These are phyloP conservation scores for Heliconius charithonia DNA, from an alignment of 2,888 invertebrate genomes.

Conservation along the genomic window DNA sequence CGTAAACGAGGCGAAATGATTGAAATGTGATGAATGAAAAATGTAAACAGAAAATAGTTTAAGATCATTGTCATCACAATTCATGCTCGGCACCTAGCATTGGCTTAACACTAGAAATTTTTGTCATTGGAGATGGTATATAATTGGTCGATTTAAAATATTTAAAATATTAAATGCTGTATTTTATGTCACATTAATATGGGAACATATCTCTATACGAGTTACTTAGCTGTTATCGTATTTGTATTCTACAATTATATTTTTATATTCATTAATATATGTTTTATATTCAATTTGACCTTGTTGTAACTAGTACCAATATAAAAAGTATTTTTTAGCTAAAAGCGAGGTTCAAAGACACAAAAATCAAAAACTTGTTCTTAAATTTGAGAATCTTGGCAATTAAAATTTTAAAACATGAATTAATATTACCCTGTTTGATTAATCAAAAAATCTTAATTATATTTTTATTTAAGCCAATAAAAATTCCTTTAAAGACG, in stretches of 20 bases:
- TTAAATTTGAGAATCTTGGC: constrained; percentile 1
- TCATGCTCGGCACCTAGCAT: too few species aligned
- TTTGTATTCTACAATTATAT: neutral
- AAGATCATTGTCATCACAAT: too few species aligned
- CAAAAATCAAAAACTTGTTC: constrained; percentile 13
- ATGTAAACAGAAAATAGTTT: too few species aligned
- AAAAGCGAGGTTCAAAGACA: constrained; percentile 35
- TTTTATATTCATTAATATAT: neutral
- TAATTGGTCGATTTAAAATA: too few species aligned
- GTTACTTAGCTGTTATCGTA: too few species aligned
- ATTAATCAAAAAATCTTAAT: neutral
- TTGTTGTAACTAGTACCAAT: constrained; percentile 14
- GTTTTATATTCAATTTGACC: too few species aligned
- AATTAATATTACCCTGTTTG: neutral
- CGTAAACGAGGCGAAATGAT: too few species aligned
- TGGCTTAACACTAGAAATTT: neutral
- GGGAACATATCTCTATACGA: too few species aligned
- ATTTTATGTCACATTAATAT: too few species aligned
- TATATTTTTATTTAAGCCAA: neutral
- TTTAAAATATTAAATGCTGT: too few species aligned
- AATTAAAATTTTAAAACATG: neutral
- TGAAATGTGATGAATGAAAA: too few species aligned
- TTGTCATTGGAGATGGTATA: neutral
- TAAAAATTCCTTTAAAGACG: neutral
- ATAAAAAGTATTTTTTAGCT: constrained; percentile 11